A percentile compares a stretch with the other conserved stretches of the same genome.
These are phyloP conservation scores for Channa maculata DNA, from an alignment of 2,113 vertebrate genomes.

Conservation along the genomic window DNA sequence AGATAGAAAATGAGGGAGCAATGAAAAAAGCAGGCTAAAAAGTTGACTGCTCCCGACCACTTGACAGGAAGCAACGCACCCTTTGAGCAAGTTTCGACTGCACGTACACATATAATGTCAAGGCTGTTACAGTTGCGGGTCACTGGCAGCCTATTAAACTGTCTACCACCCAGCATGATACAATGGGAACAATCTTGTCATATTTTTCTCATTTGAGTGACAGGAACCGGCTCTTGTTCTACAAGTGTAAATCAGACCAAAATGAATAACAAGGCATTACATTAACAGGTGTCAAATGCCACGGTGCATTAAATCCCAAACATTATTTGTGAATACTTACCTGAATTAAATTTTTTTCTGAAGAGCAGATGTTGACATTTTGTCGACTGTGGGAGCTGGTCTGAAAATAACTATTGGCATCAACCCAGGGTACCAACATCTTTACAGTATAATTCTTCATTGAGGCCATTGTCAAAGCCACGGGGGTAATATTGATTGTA, in stretches of 20 bases:
- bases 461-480: slow-evolving; percentile 65
- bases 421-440: slow-evolving; percentile 56
- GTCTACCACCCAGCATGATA: neutral
- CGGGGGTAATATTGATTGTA: slow-evolving; percentile 65
- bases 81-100: slow-evolving; percentile 8
- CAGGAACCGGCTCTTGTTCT: neutral
- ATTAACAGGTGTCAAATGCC: slow-evolving; percentile 3
- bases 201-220: neutral
- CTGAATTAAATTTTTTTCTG: slow-evolving; percentile 17
- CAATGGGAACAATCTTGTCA: neutral
- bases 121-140: neutral
- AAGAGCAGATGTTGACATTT: slow-evolving; percentile 60
- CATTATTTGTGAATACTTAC: neutral
- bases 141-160: neutral
- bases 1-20: slow-evolving; percentile 17
- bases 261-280: neutral
- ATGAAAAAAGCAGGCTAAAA: neutral
- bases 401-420: slow-evolving; percentile 67
- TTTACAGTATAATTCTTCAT: slow-evolving; percentile 67
- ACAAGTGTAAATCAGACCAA: neutral
- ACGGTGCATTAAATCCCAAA: neutral
- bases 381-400: slow-evolving; percentile 12
- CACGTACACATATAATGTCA: neutral
- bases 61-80: slow-evolving; percentile 15
- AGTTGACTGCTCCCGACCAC: slow-evolving; percentile 8